phyloP scores from a whole-genome alignment of 2,797 vertebrate species.

The Coracias cyanogaster region DNA sequence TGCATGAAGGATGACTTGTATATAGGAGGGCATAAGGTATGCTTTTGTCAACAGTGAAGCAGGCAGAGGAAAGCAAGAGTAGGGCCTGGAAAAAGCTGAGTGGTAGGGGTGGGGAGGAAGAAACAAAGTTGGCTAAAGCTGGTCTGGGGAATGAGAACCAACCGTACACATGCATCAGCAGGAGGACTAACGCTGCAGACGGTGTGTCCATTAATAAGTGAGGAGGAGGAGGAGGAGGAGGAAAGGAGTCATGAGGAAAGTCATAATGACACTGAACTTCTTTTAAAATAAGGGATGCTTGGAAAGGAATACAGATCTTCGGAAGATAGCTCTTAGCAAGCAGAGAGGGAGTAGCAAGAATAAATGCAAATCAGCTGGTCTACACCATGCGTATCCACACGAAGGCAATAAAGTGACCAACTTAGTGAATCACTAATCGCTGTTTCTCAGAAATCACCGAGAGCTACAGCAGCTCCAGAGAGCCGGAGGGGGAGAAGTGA shows the following conservation, averaged over 20 bases:
- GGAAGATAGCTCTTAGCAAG: neutral
- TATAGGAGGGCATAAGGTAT: neutral
- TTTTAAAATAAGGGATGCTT: neutral
- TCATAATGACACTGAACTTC: neutral
- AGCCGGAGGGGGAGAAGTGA: neutral
- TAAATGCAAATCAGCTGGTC: neutral
- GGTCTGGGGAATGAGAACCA: neutral
- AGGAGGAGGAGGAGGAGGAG: neutral
- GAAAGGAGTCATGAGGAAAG: neutral
- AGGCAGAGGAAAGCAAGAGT: neutral
- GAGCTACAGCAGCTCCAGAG: neutral
- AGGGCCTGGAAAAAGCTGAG: neutral
- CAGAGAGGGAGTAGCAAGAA: neutral
- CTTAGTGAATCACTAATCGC: neutral
- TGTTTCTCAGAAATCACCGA: neutral
- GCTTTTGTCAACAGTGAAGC: neutral
- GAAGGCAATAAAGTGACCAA: constrained; percentile 9
- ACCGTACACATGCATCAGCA: neutral
- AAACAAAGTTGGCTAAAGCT: neutral
- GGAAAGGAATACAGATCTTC: neutral
- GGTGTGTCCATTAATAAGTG: neutral
- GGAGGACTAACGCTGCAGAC: neutral
- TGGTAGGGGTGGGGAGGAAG: neutral
- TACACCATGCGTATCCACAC: accelerated
- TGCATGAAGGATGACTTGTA: neutral